A percentile compares a stretch with the other conserved stretches of the same genome.
Conservation (phyloP, 2,888 invertebrate genomes). For the Coenonympha glycerion region DNA sequence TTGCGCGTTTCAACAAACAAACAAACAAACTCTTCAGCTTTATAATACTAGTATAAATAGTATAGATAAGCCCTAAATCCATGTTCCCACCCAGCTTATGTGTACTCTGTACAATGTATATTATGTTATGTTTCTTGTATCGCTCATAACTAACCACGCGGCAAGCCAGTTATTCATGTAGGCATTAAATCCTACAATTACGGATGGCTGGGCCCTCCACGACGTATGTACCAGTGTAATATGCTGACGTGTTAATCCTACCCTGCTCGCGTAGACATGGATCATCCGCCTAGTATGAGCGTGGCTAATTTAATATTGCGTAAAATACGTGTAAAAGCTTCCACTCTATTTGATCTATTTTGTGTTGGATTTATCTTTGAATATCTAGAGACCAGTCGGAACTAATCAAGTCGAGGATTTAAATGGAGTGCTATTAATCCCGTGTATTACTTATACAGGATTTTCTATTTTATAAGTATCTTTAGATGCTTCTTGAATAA, state of each 20-base stretch:
- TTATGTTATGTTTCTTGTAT: background rate
- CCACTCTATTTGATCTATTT: constrained; percentile 1
- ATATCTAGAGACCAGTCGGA: background rate
- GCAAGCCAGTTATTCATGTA: constrained; percentile 10
- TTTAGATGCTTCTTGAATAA: too few species aligned
- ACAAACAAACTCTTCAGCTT: too few species aligned
- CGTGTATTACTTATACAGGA: constrained; percentile 4
- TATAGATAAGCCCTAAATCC: background rate
- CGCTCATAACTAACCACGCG: background rate
- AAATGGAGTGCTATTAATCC: constrained; percentile 1
- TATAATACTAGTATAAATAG: too few species aligned
- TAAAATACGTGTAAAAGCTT: constrained; percentile 17
- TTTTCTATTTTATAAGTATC: background rate
- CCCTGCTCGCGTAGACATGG: constrained; percentile 32
- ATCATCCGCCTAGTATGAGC: constrained; percentile 36
- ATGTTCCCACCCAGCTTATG: background rate
- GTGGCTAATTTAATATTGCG: constrained; percentile 40
- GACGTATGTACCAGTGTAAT: constrained; percentile 44
- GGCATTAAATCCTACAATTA: constrained; percentile 23
- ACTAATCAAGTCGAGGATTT: background rate
- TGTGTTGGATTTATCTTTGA: constrained; percentile 9
- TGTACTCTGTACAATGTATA: too few species aligned
- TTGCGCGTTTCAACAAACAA: too few species aligned
- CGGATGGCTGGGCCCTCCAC: constrained; percentile 28
- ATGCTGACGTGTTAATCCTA: constrained; percentile 47